Percentiles rank a stretch among this genome's conserved stretches.
phyloP scores from a whole-genome alignment of 2,797 vertebrate species.

The Pogoniulus pusillus region DNA sequence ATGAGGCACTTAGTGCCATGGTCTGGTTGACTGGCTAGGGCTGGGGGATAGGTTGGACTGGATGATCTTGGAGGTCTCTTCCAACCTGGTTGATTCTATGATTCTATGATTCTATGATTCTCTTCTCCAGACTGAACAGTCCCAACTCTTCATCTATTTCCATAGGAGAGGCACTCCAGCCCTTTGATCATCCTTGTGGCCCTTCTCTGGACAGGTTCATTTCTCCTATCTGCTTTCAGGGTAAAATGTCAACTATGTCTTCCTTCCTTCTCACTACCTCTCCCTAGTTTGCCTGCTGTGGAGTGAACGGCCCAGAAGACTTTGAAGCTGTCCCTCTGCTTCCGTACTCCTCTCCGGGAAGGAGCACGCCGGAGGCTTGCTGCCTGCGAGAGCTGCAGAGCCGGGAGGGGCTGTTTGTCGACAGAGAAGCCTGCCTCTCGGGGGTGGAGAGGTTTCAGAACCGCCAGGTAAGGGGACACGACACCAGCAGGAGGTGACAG shows the following conservation, averaged over 20 bases:
- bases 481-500: not conserved
- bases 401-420: constrained; percentile 74
- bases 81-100: no score
- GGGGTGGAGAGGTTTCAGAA: constrained; percentile 82
- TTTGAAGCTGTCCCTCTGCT: constrained; percentile 82
- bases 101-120: no score
- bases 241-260: not conserved
- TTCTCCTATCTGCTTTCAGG: not conserved
- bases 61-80: no score
- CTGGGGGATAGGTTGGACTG: no score
- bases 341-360: constrained; percentile 69
- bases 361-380: constrained; percentile 83
- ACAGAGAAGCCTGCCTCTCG: constrained; percentile 81
- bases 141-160: no score
- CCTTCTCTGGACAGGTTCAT: no score
- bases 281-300: constrained; percentile 90
- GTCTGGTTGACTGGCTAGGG: no score
- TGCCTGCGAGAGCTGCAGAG: constrained; percentile 82
- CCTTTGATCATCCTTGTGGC: no score
- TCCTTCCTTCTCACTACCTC: not conserved
- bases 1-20: no score
- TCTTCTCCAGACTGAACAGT: no score
- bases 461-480: constrained; percentile 79
- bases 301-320: constrained; percentile 89
- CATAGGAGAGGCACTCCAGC: no score